Conservation (phyloP, 1,140 invertebrate genomes). For the Solenopsis fugax region DNA sequence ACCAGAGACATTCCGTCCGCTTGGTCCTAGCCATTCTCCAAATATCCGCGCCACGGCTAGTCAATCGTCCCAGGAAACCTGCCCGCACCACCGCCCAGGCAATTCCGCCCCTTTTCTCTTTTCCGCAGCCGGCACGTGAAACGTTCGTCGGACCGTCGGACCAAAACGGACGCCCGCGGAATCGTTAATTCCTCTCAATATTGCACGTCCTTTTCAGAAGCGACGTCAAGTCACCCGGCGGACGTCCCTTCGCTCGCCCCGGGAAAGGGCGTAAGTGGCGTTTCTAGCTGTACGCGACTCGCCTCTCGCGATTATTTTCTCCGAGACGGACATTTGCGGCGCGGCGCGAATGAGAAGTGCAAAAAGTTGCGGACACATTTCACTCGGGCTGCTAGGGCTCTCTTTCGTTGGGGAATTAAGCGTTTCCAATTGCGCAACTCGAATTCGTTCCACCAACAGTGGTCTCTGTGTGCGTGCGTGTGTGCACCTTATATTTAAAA, state of each 20-base stretch:
- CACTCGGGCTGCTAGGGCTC: background rate
- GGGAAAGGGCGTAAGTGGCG: constrained; percentile 50
- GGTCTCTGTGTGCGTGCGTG: too few relatives aligned
- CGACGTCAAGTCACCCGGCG: constrained; percentile 67
- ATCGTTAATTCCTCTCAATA: constrained; percentile 82
- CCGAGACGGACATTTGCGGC: constrained; percentile 46
- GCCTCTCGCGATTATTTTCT: constrained; percentile 58
- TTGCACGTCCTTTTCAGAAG: constrained; percentile 78
- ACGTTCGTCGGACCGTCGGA: constrained; percentile 63
- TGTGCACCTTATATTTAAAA: background rate
- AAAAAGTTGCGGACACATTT: constrained; percentile 26
- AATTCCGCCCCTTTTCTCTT: constrained; percentile 72
- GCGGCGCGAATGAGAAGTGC: constrained; percentile 4
- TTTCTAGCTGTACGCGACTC: constrained; percentile 44
- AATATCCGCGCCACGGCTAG: constrained; percentile 73
- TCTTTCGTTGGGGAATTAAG: background rate
- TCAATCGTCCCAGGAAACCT: constrained; percentile 74
- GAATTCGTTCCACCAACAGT: background rate
- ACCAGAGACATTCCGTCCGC: constrained; percentile 75
- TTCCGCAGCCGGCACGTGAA: constrained; percentile 66
- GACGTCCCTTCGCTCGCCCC: constrained; percentile 23
- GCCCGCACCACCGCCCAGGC: constrained; percentile 40
- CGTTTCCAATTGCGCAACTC: background rate
- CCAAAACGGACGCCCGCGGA: constrained; percentile 73
- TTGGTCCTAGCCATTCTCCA: constrained; percentile 77